Percentiles rank a stretch among this genome's conserved stretches.
Conservation (phyloP, 1,140 invertebrate genomes). For the Mizuhopecten yessoensis region DNA sequence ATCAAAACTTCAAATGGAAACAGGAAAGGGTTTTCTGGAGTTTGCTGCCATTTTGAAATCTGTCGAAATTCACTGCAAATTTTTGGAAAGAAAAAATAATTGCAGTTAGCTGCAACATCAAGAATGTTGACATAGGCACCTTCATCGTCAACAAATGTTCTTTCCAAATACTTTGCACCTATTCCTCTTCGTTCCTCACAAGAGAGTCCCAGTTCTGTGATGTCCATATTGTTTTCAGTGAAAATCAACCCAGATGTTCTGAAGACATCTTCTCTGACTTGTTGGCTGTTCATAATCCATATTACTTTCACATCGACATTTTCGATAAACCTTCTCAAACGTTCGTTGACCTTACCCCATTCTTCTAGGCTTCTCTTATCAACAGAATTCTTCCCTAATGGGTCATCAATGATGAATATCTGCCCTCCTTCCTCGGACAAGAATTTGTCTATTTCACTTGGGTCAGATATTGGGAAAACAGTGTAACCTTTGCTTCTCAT, state of each 20-base stretch:
- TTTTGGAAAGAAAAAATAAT: background rate
- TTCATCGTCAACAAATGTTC: background rate
- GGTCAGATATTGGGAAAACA: background rate
- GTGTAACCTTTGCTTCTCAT: background rate
- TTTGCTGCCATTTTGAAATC: background rate
- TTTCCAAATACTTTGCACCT: background rate
- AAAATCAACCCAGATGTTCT: background rate
- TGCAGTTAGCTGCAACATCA: background rate
- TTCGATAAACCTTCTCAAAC: background rate
- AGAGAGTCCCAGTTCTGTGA: background rate
- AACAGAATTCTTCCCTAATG: background rate
- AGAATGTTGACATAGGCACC: background rate
- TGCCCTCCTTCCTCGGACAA: background rate
- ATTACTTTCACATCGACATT: background rate
- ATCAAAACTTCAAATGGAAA: slow-evolving; percentile 26
- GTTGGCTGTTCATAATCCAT: background rate
- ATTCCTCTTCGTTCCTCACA: background rate
- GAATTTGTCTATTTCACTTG: background rate
- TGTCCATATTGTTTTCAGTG: background rate
- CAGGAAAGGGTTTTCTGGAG: background rate
- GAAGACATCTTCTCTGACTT: background rate
- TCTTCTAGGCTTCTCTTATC: background rate
- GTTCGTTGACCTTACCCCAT: background rate
- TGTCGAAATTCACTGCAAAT: background rate
- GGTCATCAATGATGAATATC: background rate